Evolutionary conservation across 2,797 vertebrate species (phyloP), one percentile per base, ranked within the genome.

Genomic region (Melanotaenia trifasciata): DNA sequence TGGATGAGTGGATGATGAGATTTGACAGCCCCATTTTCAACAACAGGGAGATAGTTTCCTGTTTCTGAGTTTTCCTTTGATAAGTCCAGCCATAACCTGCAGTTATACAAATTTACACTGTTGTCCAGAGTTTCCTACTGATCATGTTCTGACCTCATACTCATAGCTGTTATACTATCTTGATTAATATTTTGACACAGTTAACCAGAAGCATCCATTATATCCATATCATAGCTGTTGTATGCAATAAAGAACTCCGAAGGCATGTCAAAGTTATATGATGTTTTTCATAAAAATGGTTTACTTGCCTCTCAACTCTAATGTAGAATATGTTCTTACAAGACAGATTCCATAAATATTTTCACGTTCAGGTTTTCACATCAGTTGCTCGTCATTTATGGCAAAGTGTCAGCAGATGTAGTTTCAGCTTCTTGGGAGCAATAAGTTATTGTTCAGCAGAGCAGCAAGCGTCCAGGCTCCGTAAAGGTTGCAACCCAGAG

Each of bases 1-100:
- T 82, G 67, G 75, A 87, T 84, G 80, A 87, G 60, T 67, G 72
- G 69, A 61, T 81, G 79, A 89, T 88, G 67, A 81, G 84, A 84
- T 83, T 65, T 87, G 87, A 87, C 84, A 63, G 74, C 72, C 73
- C 64, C 74, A 84, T 88, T 86, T 88, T 65, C 60, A 70, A 58
- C 63, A 64, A 56, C 73, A 71, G 50, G 78, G 51, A 64, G 59
- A 65, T 22, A 58, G 35, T 78, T 85, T 84, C 75, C 70, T 76
- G 57, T 70, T 75, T 47, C 43, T 28, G 4, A 69, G 43, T n/a
- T 62, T 76, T 58, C 28, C 35, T 22, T 64, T 78, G 75, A 84
- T 78, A 61, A 70, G 66, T 57, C 65, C 58, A 81, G 70, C 76
- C 40, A 74, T 78, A 75, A 75, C 58, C 60, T 64, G 64, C 68